Evolutionary conservation across 2,797 vertebrate genomes (phyloP).

Genomic region (Phoeniculus purpureus): DNA sequence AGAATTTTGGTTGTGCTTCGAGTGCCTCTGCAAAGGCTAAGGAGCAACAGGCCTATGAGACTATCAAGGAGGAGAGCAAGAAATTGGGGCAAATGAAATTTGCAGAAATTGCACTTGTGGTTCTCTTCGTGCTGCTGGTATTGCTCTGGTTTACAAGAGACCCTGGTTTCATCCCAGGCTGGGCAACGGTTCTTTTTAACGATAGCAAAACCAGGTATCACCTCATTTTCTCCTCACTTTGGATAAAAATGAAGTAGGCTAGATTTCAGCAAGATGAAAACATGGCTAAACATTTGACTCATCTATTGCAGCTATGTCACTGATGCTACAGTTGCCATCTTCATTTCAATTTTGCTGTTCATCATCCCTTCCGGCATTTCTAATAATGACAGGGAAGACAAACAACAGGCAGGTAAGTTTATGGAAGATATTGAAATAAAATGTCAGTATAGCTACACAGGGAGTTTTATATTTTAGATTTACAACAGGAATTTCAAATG

Average conservation of each 20-base stretch:
- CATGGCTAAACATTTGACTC: background rate
- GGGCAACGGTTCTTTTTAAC: slow-evolving; percentile 86
- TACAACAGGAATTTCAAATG: background rate
- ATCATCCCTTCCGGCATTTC: slow-evolving; percentile 79
- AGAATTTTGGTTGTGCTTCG: slow-evolving; percentile 85
- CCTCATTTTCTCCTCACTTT: background rate
- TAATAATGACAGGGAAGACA: rapidly evolving
- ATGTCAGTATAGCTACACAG: rapidly evolving
- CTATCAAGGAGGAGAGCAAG: slow-evolving; percentile 83
- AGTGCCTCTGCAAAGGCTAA: slow-evolving; percentile 1
- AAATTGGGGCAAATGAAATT: slow-evolving; percentile 86
- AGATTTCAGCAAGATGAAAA: background rate
- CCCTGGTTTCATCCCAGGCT: slow-evolving; percentile 91
- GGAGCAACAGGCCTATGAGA: slow-evolving; percentile 77
- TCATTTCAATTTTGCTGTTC: slow-evolving; percentile 79
- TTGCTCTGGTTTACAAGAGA: slow-evolving; percentile 93
- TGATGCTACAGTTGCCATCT: slow-evolving; percentile 83
- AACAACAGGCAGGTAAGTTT: slow-evolving; percentile 56
- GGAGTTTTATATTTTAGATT: background rate
- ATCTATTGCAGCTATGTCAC: slow-evolving; percentile 76
- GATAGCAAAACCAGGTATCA: slow-evolving; percentile 56
- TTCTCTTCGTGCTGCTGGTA: slow-evolving; percentile 85
- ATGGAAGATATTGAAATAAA: background rate
- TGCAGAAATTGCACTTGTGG: slow-evolving; percentile 82
- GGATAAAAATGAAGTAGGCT: background rate